Conservation (phyloP, 2,113 vertebrate genomes). For the Pangasianodon gigas region DNA sequence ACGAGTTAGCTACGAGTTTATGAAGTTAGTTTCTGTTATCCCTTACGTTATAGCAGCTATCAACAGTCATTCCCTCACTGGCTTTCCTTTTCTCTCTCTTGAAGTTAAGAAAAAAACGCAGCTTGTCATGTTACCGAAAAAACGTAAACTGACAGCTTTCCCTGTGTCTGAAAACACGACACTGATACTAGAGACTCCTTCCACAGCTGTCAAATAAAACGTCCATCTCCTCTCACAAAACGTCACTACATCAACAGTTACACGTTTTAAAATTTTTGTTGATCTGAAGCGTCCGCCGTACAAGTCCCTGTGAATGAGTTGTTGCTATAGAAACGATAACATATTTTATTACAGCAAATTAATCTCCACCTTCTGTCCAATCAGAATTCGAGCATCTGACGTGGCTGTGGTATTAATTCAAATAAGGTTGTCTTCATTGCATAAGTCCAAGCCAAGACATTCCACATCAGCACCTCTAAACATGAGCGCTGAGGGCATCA, state of each 20-base stretch:
- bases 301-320: neutral
- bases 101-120: too few species aligned
- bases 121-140: neutral
- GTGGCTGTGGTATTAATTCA: neutral
- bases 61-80: too few species aligned
- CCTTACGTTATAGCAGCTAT: too few species aligned
- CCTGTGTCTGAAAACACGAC: too few species aligned
- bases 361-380: neutral
- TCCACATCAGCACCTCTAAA: neutral
- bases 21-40: too few species aligned
- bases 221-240: neutral
- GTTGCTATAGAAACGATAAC: neutral
- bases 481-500: conserved; percentile 9
- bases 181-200: neutral
- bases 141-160: too few species aligned
- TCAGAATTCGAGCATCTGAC: neutral
- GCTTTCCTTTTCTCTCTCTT: too few species aligned
- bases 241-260: neutral
- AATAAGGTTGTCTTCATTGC: neutral
- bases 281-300: neutral
- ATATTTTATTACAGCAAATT: neutral
- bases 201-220: too few species aligned
- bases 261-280: too few species aligned
- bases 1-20: too few species aligned
- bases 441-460: neutral